These are phyloP conservation scores for Lepus townsendii DNA, from an alignment of 2,797 vertebrate genomes.

Conservation along the genomic window DNA sequence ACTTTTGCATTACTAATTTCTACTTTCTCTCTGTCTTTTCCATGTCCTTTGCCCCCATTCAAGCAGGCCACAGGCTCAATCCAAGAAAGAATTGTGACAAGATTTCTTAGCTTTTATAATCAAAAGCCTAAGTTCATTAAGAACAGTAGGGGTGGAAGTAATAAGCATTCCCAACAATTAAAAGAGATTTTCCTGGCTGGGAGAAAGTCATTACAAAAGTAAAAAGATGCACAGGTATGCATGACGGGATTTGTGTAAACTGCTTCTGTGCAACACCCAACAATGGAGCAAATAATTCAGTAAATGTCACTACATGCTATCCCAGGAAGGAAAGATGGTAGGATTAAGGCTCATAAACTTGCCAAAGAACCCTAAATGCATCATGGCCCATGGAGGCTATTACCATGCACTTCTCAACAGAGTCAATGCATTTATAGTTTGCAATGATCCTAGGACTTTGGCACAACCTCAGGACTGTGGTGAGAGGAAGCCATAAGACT, in stretches of 20 bases:
- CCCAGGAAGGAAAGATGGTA: background rate
- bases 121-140: slow-evolving; percentile 10
- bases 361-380: background rate
- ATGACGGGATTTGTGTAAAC: no score
- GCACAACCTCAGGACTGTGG: background rate
- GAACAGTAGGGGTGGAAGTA: background rate
- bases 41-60: slow-evolving; percentile 25
- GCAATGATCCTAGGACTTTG: background rate
- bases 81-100: slow-evolving; percentile 32
- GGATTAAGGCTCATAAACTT: background rate
- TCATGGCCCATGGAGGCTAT: background rate
- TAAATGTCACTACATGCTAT: background rate
- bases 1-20: slow-evolving; percentile 59
- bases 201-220: background rate
- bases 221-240: background rate
- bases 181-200: background rate
- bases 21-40: slow-evolving; percentile 34
- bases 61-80: slow-evolving; percentile 5
- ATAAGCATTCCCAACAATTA: background rate
- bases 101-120: background rate
- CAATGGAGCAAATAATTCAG: background rate
- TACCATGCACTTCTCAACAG: background rate
- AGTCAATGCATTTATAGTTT: background rate
- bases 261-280: background rate
- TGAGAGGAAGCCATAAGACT: background rate